phyloP scores from a whole-genome alignment of 2,113 vertebrate species.

The Microcebus jonahi region DNA sequence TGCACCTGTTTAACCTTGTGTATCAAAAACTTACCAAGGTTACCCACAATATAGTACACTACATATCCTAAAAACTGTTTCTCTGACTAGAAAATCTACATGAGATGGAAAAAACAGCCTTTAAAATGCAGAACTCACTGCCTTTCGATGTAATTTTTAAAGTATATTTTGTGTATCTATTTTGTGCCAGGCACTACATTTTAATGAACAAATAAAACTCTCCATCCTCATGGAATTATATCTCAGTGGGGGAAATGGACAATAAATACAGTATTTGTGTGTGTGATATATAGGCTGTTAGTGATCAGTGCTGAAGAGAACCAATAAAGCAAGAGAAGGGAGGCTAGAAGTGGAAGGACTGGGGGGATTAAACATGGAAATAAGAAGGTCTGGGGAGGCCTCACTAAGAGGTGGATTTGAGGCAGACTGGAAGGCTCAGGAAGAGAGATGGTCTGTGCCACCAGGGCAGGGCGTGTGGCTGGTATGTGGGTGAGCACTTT shows the following conservation, averaged over 20 bases:
- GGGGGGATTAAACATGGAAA: not conserved
- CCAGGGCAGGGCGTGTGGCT: not conserved
- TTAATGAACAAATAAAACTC: not conserved
- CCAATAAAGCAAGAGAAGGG: not conserved
- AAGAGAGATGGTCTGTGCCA: not conserved
- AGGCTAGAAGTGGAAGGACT: not conserved
- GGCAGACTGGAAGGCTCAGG: not conserved
- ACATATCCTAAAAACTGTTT: not conserved
- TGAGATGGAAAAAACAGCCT: not conserved
- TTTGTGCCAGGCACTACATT: not conserved
- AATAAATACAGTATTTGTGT: not conserved
- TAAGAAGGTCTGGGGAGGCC: not conserved
- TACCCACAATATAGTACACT: not conserved
- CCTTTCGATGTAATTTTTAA: constrained; percentile 15
- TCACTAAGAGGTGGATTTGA: too few species aligned
- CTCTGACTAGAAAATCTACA: not conserved
- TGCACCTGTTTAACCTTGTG: not conserved
- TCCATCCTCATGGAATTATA: not conserved
- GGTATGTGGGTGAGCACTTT: not conserved
- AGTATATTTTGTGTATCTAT: not conserved
- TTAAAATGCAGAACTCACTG: not conserved
- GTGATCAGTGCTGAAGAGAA: not conserved
- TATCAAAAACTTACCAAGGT: not conserved
- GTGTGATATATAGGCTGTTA: not conserved
- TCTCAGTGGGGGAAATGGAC: not conserved